phyloP scores from a whole-genome alignment of 2,113 vertebrate species.

The Synodontis membranacea region DNA sequence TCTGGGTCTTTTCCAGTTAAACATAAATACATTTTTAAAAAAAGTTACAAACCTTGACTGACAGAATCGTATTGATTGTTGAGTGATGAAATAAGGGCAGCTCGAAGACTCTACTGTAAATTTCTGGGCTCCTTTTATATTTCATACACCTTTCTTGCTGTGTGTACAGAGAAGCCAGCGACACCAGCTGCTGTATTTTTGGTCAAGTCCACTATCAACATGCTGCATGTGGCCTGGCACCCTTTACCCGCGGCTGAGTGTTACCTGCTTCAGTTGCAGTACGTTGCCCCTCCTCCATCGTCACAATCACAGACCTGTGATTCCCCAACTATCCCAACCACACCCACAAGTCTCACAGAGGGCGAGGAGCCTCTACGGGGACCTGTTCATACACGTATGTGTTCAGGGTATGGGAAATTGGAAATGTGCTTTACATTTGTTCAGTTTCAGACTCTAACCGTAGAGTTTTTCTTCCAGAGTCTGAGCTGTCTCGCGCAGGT shows the following conservation, averaged over 20 bases:
- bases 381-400: not conserved
- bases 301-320: slow-evolving; percentile 10
- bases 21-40: too few species aligned
- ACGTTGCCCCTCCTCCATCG: slow-evolving; percentile 56
- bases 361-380: slow-evolving; percentile 23
- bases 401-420: not conserved
- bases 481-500: not conserved
- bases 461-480: slow-evolving; percentile 22
- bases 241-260: slow-evolving; percentile 89
- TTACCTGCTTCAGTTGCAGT: slow-evolving; percentile 89
- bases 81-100: not conserved
- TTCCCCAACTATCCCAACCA: not conserved
- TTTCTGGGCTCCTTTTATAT: not conserved
- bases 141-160: not conserved
- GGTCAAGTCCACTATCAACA: slow-evolving; percentile 89
- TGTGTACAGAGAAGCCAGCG: slow-evolving; percentile 81
- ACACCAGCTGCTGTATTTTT: slow-evolving; percentile 86
- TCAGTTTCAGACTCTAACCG: not conserved
- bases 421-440: not conserved
- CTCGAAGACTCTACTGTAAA: not conserved
- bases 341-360: not conserved
- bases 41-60: too few species aligned
- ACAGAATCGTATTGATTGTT: not conserved
- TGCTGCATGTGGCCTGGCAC: slow-evolving; percentile 95
- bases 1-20: not conserved